A percentile compares a stretch with the other conserved stretches of the same genome.
Evolutionary conservation across 2,113 vertebrate species (phyloP).

Genomic region (Mustela lutreola): DNA sequence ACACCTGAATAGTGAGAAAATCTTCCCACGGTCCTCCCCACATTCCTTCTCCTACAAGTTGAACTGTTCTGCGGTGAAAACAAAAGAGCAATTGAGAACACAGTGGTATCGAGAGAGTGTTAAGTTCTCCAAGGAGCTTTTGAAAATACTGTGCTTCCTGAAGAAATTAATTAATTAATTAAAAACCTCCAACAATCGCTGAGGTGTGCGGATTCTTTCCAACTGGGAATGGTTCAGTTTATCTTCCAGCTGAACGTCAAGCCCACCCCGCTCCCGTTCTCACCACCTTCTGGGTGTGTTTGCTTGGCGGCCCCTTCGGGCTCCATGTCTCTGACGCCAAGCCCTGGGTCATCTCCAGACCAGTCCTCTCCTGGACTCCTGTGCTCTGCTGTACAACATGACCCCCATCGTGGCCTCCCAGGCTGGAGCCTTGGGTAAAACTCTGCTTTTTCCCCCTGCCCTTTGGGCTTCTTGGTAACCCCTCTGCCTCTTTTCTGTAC

Average conservation of each 20-base stretch:
- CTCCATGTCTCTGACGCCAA: neutral
- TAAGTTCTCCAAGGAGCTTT: constrained; percentile 30
- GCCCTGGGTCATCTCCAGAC: neutral
- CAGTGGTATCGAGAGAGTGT: neutral
- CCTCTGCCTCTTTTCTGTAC: neutral
- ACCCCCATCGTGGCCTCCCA: neutral
- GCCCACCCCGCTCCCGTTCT: neutral
- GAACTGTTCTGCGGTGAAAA: constrained; percentile 5
- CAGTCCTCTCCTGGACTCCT: neutral
- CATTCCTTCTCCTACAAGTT: neutral
- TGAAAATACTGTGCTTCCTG: constrained; percentile 1
- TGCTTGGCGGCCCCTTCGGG: neutral
- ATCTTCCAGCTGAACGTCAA: neutral
- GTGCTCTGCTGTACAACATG: neutral
- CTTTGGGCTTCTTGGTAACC: neutral
- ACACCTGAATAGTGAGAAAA: neutral
- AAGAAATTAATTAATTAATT: constrained; percentile 43
- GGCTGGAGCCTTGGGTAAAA: neutral
- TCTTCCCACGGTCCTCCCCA: neutral
- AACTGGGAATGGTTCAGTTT: neutral
- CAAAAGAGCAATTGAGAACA: constrained; percentile 57
- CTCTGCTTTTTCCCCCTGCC: neutral
- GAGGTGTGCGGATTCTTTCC: neutral
- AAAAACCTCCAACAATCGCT: constrained; percentile 21
- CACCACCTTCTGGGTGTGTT: too few species aligned